Percentiles rank a stretch among this genome's conserved stretches.
phyloP scores from a whole-genome alignment of 2,797 vertebrate species.

The Crocidura indochinensis region DNA sequence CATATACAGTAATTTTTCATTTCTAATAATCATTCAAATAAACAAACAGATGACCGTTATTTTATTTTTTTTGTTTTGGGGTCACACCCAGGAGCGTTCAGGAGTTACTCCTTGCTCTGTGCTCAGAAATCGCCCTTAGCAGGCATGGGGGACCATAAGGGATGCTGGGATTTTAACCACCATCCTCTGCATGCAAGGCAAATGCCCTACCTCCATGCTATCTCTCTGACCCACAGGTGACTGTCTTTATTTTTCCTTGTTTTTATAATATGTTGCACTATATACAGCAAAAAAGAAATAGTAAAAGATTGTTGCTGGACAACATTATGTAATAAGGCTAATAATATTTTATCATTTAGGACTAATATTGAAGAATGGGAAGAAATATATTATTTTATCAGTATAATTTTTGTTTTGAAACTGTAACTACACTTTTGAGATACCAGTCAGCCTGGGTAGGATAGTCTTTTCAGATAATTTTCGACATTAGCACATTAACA shows the following conservation, averaged over 20 bases:
- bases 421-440: conserved; percentile 25
- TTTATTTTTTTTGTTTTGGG: too few relatives aligned
- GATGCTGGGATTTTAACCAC: too few relatives aligned
- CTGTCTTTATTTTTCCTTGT: neutral
- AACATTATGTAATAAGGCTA: conserved; percentile 4
- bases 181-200: too few relatives aligned
- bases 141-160: too few relatives aligned
- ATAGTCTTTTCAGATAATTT: conserved; percentile 40
- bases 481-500: conserved; percentile 6
- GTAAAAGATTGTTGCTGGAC: conserved; percentile 2
- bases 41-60: neutral
- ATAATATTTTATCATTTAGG: neutral
- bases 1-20: conserved; percentile 39
- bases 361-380: conserved; percentile 16
- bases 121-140: too few relatives aligned
- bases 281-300: neutral
- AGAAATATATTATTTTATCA: conserved; percentile 1
- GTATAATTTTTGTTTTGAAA: neutral
- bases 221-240: too few relatives aligned
- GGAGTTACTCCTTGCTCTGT: too few relatives aligned
- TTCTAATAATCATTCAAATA: conserved; percentile 54
- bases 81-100: too few relatives aligned
- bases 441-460: neutral
- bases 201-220: too few relatives aligned
- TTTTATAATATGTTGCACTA: neutral